These are phyloP conservation scores for Diarsia brunnea DNA, from an alignment of 2,888 invertebrate species.

Conservation along the genomic window DNA sequence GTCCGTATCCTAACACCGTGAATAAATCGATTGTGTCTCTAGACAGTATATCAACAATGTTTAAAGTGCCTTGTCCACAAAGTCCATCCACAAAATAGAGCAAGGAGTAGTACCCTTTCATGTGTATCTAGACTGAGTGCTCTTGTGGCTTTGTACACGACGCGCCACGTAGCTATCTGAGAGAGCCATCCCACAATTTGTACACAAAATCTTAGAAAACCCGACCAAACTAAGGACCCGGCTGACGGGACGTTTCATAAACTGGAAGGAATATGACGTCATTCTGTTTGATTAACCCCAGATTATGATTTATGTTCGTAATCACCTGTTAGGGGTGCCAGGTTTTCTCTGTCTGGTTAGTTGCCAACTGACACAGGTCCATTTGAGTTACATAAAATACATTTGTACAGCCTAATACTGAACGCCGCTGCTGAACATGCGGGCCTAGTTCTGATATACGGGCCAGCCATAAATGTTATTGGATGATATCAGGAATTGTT, in stretches of 20 bases:
- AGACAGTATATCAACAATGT: background rate
- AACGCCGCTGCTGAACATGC: background rate
- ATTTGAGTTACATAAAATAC: background rate
- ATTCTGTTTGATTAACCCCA: background rate
- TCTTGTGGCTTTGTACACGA: background rate
- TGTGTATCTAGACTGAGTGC: background rate
- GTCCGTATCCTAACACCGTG: background rate
- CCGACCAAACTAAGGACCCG: no score
- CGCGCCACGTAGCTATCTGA: background rate
- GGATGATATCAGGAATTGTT: background rate
- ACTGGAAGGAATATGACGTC: background rate
- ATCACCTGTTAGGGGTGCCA: background rate
- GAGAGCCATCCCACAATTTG: background rate
- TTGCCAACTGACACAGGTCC: background rate
- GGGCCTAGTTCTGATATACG: background rate
- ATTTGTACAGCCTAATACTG: background rate
- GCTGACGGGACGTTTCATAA: background rate
- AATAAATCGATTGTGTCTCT: background rate
- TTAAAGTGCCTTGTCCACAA: conserved; percentile 1
- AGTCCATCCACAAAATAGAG: background rate
- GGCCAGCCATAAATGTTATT: background rate
- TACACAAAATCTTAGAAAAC: background rate
- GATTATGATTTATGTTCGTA: background rate
- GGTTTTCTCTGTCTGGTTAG: background rate
- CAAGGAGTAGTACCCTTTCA: no score